Evolutionary conservation across 1,140 invertebrate genomes (phyloP).

Genomic region (Mercenaria mercenaria): DNA sequence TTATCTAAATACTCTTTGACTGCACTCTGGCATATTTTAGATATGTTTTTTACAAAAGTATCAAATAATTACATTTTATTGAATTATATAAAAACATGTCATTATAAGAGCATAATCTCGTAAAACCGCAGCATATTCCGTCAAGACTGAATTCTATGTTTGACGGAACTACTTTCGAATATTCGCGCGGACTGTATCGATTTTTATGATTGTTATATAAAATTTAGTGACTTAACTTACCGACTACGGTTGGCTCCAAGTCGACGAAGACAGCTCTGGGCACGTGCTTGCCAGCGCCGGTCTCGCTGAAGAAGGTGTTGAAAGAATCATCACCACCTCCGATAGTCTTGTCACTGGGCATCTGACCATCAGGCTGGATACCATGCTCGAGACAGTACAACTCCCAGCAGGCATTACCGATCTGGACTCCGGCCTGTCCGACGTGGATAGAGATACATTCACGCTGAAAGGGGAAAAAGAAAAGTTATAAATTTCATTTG

Average conservation of each 20-base stretch:
- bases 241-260: conserved; percentile 19
- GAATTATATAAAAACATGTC: too few relatives aligned
- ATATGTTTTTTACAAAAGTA: too few relatives aligned
- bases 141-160: too few relatives aligned
- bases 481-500: background rate
- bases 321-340: conserved; percentile 16
- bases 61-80: too few relatives aligned
- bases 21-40: too few relatives aligned
- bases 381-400: conserved; percentile 94
- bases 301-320: conserved; percentile 26
- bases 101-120: too few relatives aligned
- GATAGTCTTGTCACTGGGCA: background rate
- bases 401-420: conserved; percentile 88
- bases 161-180: too few relatives aligned
- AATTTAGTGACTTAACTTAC: conserved; percentile 84
- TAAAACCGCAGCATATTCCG: too few relatives aligned
- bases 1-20: too few relatives aligned
- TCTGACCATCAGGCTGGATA: conserved; percentile 13
- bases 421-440: conserved; percentile 95
- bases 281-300: conserved; percentile 84
- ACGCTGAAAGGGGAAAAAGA: conserved; percentile 76
- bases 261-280: conserved; percentile 89
- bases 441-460: conserved; percentile 95
- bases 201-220: too few relatives aligned
- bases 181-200: too few relatives aligned